Evolutionary conservation across 2,113 vertebrate species (phyloP).

Genomic region (Lophotis ruficrista): DNA sequence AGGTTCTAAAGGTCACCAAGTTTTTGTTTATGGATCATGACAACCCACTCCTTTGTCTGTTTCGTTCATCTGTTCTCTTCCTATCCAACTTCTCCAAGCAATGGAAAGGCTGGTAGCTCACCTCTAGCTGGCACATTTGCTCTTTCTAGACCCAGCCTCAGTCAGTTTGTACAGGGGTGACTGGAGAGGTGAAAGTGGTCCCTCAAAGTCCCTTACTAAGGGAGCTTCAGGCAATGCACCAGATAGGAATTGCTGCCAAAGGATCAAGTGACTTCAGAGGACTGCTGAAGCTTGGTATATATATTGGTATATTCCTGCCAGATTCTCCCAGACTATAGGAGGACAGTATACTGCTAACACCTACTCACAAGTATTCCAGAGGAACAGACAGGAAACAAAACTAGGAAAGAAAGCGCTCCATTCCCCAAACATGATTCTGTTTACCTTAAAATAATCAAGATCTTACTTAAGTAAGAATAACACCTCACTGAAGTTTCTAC

Average conservation of each 20-base stretch:
- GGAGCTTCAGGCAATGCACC: neutral
- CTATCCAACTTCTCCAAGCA: neutral
- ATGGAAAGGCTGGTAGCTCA: neutral
- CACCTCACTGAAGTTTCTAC: fast-evolving
- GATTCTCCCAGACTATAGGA: neutral
- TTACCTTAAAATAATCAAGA: neutral
- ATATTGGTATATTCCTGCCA: neutral
- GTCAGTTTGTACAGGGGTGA: neutral
- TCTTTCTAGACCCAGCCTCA: neutral
- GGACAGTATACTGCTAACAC: neutral
- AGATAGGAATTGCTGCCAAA: neutral
- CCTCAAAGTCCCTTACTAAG: neutral
- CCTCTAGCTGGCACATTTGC: neutral
- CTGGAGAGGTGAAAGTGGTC: neutral
- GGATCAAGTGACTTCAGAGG: neutral
- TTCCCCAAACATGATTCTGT: neutral
- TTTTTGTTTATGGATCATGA: neutral
- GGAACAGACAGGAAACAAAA: neutral
- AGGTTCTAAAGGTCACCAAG: neutral
- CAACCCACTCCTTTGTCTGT: neutral
- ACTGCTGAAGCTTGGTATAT: neutral
- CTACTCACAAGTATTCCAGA: neutral
- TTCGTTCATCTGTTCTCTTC: neutral
- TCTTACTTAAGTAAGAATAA: neutral
- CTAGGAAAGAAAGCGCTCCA: neutral